Evolutionary conservation across 2,113 vertebrate genomes (phyloP).

Genomic region (Pelobates fuscus): DNA sequence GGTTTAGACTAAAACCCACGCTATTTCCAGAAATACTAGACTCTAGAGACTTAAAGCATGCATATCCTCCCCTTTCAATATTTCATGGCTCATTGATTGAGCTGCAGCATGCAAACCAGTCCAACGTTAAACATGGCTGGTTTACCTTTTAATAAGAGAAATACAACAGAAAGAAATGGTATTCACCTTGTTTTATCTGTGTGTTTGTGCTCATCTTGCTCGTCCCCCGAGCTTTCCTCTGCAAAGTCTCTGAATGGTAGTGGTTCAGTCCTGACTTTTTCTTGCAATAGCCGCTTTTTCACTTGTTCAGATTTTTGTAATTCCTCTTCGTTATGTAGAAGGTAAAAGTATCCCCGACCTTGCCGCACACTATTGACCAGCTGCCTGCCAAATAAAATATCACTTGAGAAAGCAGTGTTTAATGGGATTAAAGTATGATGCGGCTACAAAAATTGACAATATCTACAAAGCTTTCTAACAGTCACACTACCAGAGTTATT

Average conservation of each 20-base stretch:
- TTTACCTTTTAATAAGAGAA: background rate
- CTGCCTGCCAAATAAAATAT: slow-evolving; percentile 59
- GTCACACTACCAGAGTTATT: too few relatives aligned
- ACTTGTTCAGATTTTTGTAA: slow-evolving; percentile 52
- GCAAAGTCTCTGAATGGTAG: slow-evolving; percentile 53
- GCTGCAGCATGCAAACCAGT: background rate
- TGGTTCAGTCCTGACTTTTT: slow-evolving; percentile 47
- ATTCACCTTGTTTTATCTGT: slow-evolving; percentile 33
- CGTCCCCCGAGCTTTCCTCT: slow-evolving; percentile 37
- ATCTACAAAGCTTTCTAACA: too few relatives aligned
- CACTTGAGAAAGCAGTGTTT: background rate
- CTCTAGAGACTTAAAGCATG: slow-evolving; percentile 12
- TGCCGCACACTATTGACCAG: slow-evolving; percentile 64
- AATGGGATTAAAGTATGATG: too few relatives aligned
- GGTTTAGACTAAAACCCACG: slow-evolving; percentile 18
- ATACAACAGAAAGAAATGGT: background rate
- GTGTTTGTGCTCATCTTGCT: background rate
- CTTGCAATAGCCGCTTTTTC: slow-evolving; percentile 46
- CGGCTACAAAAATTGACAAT: too few relatives aligned
- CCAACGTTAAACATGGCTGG: background rate
- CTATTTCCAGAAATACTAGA: slow-evolving; percentile 12
- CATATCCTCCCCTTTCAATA: background rate
- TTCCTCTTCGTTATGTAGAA: slow-evolving; percentile 62
- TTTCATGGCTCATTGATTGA: slow-evolving; percentile 28
- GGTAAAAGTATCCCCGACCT: slow-evolving; percentile 64